Evolutionary conservation across 2,888 invertebrate species (phyloP).

Genomic region (Limnephilus rhombicus): DNA sequence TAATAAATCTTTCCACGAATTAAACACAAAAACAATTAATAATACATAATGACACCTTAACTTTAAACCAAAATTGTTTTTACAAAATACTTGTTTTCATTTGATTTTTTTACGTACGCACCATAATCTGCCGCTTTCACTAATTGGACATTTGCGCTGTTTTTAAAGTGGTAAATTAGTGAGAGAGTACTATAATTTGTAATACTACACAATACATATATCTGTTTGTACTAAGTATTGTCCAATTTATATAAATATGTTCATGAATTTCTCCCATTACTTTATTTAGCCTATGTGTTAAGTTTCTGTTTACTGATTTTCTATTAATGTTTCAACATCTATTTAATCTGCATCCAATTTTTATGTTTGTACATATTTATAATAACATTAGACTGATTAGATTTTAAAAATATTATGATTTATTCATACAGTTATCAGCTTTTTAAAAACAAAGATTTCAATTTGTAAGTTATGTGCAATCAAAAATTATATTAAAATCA

Average conservation of each 20-base stretch:
- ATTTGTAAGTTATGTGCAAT: neutral
- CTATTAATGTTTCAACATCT: neutral
- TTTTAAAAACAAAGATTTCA: neutral
- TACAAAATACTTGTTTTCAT: too few species aligned
- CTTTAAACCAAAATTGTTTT: too few species aligned
- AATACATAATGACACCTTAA: too few species aligned
- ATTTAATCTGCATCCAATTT: neutral
- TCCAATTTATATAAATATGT: neutral
- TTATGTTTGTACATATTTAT: slow-evolving; percentile 14
- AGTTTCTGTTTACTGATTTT: neutral
- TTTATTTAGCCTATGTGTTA: neutral
- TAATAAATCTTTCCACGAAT: too few species aligned
- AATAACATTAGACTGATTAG: slow-evolving; percentile 50
- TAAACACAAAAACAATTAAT: too few species aligned
- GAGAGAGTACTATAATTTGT: neutral
- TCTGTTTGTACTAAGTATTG: neutral
- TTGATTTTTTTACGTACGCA: too few species aligned
- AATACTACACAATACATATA: neutral
- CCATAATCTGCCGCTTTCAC: too few species aligned
- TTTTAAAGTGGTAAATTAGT: too few species aligned
- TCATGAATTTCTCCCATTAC: neutral
- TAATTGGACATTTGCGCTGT: too few species aligned
- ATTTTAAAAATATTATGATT: slow-evolving; percentile 16
- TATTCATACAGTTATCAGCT: neutral
- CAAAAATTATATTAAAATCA: neutral